Percentiles rank a stretch among this genome's conserved stretches.
These are phyloP conservation scores for Hanleya hanleyi DNA, from an alignment of 2,888 invertebrate genomes.

Conservation along the genomic window DNA sequence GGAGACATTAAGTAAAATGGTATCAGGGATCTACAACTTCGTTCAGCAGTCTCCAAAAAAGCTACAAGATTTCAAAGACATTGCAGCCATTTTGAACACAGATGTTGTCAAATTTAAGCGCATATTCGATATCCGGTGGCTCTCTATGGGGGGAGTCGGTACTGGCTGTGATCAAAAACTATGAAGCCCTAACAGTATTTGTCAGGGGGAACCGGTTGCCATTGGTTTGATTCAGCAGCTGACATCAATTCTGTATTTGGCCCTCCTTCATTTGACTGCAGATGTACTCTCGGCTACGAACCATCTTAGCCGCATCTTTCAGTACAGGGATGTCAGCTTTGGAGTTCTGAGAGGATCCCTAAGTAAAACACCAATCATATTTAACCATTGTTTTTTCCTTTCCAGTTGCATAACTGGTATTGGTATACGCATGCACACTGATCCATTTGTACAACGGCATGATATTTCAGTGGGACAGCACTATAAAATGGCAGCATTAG, in stretches of 20 bases:
- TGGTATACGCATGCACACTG: too few species aligned
- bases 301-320: background rate
- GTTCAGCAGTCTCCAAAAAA: background rate
- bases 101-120: conserved; percentile 3
- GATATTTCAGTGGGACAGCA: too few species aligned
- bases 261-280: background rate
- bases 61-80: background rate
- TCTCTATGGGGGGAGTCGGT: background rate
- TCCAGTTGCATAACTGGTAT: too few species aligned
- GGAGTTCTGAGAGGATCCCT: background rate
- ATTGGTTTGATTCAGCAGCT: background rate
- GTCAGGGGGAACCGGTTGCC: background rate
- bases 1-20: background rate
- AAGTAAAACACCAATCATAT: background rate
- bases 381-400: too few species aligned
- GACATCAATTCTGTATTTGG: background rate
- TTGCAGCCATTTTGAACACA: background rate
- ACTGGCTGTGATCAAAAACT: background rate
- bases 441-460: too few species aligned
- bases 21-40: background rate
- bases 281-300: background rate
- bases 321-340: background rate
- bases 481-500: too few species aligned
- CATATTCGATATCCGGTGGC: background rate
- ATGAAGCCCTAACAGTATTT: background rate